A percentile compares a stretch with the other conserved stretches of the same genome.
Conservation (phyloP, 2,888 invertebrate genomes). For the Lasioglossum zephyrum region DNA sequence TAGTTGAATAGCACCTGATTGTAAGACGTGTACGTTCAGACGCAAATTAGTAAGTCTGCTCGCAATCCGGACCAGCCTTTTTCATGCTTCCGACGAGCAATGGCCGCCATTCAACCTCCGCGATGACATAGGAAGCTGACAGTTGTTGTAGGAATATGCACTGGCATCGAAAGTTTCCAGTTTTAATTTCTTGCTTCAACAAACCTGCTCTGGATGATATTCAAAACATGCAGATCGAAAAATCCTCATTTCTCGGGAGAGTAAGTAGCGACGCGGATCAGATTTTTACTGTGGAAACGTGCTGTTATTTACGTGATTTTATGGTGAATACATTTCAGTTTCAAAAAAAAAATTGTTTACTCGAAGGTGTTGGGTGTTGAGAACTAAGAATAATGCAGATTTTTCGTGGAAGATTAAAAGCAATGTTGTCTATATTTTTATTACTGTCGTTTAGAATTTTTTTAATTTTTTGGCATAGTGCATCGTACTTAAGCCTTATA, state of each 20-base stretch:
- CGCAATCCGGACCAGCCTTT: neutral
- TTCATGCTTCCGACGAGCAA: slow-evolving; percentile 11
- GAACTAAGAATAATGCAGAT: neutral
- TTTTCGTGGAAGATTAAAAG: neutral
- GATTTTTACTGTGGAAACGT: neutral
- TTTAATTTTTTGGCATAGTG: neutral
- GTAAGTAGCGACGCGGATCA: neutral
- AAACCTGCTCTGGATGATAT: neutral
- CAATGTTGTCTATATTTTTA: neutral
- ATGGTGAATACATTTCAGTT: neutral
- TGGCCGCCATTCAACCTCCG: slow-evolving; percentile 1
- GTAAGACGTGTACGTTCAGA: slow-evolving; percentile 40
- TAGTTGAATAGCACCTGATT: slow-evolving; percentile 68
- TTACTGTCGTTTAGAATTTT: neutral
- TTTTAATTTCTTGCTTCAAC: neutral
- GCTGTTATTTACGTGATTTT: neutral
- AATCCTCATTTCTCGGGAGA: neutral
- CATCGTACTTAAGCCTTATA: neutral
- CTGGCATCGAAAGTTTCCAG: neutral
- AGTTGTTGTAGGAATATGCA: neutral
- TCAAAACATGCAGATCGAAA: neutral
- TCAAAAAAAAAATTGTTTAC: neutral
- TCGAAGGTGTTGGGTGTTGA: neutral
- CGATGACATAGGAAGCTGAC: neutral
- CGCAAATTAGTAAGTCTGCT: slow-evolving; percentile 59